Conservation (phyloP, 2,888 invertebrate species). For the Eupithecia abbreviata region DNA sequence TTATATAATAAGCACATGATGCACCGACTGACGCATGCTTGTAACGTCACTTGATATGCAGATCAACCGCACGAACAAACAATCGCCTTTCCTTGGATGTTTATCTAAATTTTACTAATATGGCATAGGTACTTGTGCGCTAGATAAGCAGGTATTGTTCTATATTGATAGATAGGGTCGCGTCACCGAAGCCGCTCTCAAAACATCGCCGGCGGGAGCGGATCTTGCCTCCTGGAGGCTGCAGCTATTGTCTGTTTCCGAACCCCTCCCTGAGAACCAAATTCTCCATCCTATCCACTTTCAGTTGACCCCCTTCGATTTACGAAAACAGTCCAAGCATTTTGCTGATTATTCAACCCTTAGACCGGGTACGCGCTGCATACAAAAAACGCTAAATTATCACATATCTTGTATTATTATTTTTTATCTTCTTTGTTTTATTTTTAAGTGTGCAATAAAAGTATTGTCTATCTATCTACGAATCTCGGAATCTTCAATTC, state of each 20-base stretch:
- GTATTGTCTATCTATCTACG: too few relatives aligned
- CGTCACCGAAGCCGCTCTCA: neutral
- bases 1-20: too few relatives aligned
- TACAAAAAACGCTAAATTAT: neutral
- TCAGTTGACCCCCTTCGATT: neutral
- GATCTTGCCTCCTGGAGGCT: neutral
- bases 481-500: neutral
- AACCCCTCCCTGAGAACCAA: neutral
- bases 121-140: neutral
- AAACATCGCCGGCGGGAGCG: neutral
- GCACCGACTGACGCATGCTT: neutral
- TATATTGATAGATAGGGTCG: neutral
- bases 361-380: neutral
- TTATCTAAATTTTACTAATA: neutral
- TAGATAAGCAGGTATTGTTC: conserved; percentile 2
- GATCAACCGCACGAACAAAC: neutral
- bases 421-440: too few relatives aligned
- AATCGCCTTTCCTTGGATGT: neutral
- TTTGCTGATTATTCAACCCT: neutral
- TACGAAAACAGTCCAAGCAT: neutral
- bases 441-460: too few relatives aligned
- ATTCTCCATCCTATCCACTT: neutral
- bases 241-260: neutral
- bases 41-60: neutral
- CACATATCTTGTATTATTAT: too few relatives aligned